A percentile compares a stretch with the other conserved stretches of the same genome.
Conservation (phyloP, 2,113 vertebrate genomes). For the Diglossa brunneiventris region DNA sequence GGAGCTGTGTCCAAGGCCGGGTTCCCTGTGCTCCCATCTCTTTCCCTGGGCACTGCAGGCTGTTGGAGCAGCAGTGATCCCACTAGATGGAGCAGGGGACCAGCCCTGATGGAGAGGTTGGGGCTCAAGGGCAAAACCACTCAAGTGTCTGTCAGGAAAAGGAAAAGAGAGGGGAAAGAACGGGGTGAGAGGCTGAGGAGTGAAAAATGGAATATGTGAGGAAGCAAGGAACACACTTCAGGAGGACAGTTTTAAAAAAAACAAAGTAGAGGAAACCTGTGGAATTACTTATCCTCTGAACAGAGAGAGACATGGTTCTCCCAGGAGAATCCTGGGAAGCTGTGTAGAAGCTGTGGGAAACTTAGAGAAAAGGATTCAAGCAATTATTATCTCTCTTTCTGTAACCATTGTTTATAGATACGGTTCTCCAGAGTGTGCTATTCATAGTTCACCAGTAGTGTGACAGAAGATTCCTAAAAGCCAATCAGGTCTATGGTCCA, state of each 20-base stretch:
- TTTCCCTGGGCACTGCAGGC: not conserved
- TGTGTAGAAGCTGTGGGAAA: not conserved
- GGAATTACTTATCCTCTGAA: not conserved
- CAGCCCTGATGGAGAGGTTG: not conserved
- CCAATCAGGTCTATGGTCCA: not conserved
- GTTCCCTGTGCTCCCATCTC: not conserved
- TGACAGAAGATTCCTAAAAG: not conserved
- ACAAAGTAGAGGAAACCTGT: not conserved
- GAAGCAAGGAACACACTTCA: not conserved
- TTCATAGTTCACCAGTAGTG: not conserved
- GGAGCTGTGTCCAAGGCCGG: not conserved
- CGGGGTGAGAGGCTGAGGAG: not conserved
- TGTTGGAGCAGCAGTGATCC: not conserved
- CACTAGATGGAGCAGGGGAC: conserved; percentile 12
- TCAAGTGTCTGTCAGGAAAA: not conserved
- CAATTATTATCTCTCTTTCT: not conserved
- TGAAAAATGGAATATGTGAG: not conserved
- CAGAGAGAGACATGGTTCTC: not conserved
- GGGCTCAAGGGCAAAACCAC: not conserved
- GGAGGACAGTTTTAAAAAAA: not conserved
- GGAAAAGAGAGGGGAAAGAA: not conserved
- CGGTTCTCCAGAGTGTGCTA: not conserved
- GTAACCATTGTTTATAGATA: not conserved
- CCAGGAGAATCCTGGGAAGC: not conserved
- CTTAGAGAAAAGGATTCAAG: not conserved